Evolutionary conservation across 2,113 vertebrate species (phyloP).

Genomic region (Speoplatyrhinus poulsoni): DNA sequence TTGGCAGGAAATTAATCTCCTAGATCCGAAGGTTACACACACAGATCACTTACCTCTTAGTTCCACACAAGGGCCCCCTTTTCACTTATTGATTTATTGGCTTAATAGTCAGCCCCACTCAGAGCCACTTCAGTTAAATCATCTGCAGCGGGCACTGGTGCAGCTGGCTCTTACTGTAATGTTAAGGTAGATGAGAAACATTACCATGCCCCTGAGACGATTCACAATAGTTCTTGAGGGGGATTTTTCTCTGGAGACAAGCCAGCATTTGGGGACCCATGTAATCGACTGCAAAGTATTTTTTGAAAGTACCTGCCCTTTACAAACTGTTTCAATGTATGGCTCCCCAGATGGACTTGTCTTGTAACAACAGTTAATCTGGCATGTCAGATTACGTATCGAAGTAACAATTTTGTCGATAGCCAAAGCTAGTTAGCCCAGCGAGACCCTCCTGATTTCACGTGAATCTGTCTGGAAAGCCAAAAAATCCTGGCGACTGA

Average conservation of each 20-base stretch:
- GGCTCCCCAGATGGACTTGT: too few species aligned
- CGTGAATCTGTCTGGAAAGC: too few species aligned
- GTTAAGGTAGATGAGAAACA: conserved; percentile 2
- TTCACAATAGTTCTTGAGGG: conserved; percentile 9
- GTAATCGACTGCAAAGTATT: conserved; percentile 3
- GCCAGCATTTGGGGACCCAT: conserved; percentile 4
- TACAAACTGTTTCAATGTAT: too few species aligned
- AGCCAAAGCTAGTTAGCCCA: too few species aligned
- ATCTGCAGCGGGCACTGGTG: neutral
- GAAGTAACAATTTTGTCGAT: too few species aligned
- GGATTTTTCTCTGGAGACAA: conserved; percentile 12
- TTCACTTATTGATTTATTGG: conserved; percentile 4
- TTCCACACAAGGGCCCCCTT: neutral
- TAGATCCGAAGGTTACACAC: neutral
- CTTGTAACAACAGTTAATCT: too few species aligned
- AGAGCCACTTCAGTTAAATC: neutral
- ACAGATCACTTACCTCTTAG: neutral
- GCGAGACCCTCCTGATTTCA: too few species aligned
- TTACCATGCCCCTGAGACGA: conserved; percentile 10
- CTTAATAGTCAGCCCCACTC: neutral
- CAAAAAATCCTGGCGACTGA: too few species aligned
- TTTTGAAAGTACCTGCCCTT: neutral
- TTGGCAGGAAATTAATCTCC: neutral
- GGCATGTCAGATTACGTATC: too few species aligned
- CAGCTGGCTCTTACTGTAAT: conserved; percentile 29